These are phyloP conservation scores for Hypselothyrea guttata DNA, from an alignment of 2,888 invertebrate genomes.

Conservation along the genomic window DNA sequence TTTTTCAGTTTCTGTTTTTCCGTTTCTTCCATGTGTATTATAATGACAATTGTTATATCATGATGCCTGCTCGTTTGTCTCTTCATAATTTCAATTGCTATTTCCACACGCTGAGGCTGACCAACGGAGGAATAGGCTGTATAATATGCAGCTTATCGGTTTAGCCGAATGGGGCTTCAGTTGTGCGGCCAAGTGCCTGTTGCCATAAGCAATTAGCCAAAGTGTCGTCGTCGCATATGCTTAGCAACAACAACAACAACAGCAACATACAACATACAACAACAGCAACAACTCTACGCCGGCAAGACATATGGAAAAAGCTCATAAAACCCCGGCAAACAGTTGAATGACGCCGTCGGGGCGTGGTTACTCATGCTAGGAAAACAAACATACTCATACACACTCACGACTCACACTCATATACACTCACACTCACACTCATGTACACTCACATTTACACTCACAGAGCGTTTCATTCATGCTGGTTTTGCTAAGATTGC, in stretches of 20 bases:
- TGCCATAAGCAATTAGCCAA: constrained; percentile 69
- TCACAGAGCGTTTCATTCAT: constrained; percentile 61
- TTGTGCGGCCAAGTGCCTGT: constrained; percentile 41
- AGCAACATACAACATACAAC: constrained; percentile 4
- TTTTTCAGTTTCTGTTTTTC: no score
- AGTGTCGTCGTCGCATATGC: constrained; percentile 59
- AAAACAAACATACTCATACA: constrained; percentile 10
- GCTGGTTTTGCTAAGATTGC: constrained; percentile 44
- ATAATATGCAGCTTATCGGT: constrained; percentile 40
- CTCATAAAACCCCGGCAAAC: constrained; percentile 58
- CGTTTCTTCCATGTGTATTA: background rate
- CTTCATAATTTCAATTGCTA: constrained; percentile 24
- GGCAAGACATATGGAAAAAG: constrained; percentile 46
- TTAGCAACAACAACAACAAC: constrained; percentile 26
- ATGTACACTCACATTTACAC: constrained; percentile 7
- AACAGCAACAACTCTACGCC: constrained; percentile 24
- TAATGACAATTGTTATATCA: constrained; percentile 5
- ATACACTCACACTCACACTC: constrained; percentile 9
- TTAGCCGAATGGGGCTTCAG: constrained; percentile 17
- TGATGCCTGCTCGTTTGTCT: constrained; percentile 14
- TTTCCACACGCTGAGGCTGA: constrained; percentile 3
- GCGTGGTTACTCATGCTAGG: constrained; percentile 46
- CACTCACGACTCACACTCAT: constrained; percentile 11
- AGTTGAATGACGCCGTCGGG: constrained; percentile 59
- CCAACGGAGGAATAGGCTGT: constrained; percentile 30